Evolutionary conservation across 2,888 invertebrate species (phyloP).

Genomic region (Oithona nana): DNA sequence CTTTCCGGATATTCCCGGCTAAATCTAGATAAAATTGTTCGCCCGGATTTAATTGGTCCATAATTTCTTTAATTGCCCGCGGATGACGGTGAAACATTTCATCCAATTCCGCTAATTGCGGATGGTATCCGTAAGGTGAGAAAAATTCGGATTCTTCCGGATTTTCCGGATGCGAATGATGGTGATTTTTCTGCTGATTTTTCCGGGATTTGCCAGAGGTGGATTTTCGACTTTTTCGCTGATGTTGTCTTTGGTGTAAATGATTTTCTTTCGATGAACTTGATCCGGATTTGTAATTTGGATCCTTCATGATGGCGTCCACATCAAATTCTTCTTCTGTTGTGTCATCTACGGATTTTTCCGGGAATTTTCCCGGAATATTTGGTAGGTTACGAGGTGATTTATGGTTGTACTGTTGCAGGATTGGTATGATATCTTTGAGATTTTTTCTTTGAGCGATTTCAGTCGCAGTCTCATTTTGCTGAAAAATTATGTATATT

Average conservation of each 20-base stretch:
- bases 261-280: background rate
- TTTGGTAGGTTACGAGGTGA: background rate
- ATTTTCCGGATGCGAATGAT: background rate
- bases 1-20: slow-evolving; percentile 78
- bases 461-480: slow-evolving; percentile 69
- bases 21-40: slow-evolving; percentile 86
- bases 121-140: background rate
- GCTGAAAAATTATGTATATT: slow-evolving; percentile 31
- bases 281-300: background rate
- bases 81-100: background rate
- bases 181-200: background rate
- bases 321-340: background rate
- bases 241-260: background rate
- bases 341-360: background rate
- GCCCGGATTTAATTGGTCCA: slow-evolving; percentile 63
- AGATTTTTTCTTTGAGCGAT: slow-evolving; percentile 71
- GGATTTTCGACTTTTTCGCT: background rate
- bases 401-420: slow-evolving; percentile 26
- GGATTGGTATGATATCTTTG: slow-evolving; percentile 57
- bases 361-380: background rate
- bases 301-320: background rate
- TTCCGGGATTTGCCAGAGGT: background rate
- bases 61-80: slow-evolving; percentile 45
- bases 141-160: background rate
- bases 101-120: background rate